These are phyloP conservation scores for Drosophila multiciliata DNA, from an alignment of 2,888 invertebrate species.

Conservation along the genomic window DNA sequence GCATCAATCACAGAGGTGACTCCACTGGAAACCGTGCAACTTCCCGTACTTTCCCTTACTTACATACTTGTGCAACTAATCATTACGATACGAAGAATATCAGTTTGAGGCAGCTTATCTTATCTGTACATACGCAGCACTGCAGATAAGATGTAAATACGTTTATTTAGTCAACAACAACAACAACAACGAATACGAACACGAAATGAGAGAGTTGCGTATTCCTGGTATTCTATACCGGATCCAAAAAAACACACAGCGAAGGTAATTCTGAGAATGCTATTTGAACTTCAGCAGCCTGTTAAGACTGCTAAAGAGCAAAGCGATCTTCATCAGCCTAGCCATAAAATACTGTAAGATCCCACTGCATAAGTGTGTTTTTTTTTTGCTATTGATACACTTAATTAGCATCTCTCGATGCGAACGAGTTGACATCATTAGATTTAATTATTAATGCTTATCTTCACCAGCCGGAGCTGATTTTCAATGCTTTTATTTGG, in stretches of 20 bases:
- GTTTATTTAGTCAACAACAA: slow-evolving; percentile 67
- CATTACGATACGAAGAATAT: slow-evolving; percentile 38
- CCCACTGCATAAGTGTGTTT: not conserved
- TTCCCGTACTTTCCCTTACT: slow-evolving; percentile 1
- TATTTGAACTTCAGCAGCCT: slow-evolving; percentile 8
- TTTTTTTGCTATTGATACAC: slow-evolving; percentile 36
- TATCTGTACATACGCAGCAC: slow-evolving; percentile 42
- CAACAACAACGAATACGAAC: slow-evolving; percentile 35
- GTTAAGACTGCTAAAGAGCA: slow-evolving; percentile 6
- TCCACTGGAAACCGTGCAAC: not conserved
- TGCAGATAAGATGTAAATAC: slow-evolving; percentile 46
- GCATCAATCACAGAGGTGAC: not conserved
- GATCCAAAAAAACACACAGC: slow-evolving; percentile 15
- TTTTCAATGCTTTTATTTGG: slow-evolving; percentile 25
- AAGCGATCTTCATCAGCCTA: slow-evolving; percentile 5
- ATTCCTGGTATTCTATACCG: slow-evolving; percentile 4
- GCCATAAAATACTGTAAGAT: not conserved
- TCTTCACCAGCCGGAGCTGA: slow-evolving; percentile 17
- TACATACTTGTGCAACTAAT: slow-evolving; percentile 25
- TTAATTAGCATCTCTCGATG: slow-evolving; percentile 49
- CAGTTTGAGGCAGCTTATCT: slow-evolving; percentile 48
- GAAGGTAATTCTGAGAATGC: not conserved
- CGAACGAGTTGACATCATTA: slow-evolving; percentile 67
- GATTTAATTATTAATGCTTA: slow-evolving; percentile 41
- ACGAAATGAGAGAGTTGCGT: not conserved